Evolutionary conservation across 2,888 invertebrate species (phyloP).

Genomic region (Lacanobia oleracea): DNA sequence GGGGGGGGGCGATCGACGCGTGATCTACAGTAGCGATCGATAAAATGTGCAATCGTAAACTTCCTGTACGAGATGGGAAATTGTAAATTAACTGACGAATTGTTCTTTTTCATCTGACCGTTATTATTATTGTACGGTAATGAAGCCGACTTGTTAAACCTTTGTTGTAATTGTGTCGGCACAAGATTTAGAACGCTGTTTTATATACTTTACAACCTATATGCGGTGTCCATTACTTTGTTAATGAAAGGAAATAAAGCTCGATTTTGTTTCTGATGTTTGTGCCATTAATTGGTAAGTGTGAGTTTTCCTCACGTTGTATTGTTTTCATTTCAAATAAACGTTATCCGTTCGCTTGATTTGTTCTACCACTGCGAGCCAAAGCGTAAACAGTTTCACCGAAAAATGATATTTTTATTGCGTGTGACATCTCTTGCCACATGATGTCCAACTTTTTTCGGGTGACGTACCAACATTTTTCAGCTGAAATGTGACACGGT

Average conservation of each 20-base stretch:
- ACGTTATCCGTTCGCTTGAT: conserved; percentile 23
- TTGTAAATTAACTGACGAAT: conserved; percentile 87
- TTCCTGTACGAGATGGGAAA: conserved; percentile 87
- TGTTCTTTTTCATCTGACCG: conserved; percentile 88
- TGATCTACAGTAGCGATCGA: conserved; percentile 85
- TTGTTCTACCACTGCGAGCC: conserved; percentile 5
- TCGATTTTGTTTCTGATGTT: conserved; percentile 56
- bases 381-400: conserved; percentile 37
- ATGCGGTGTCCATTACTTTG: conserved; percentile 53
- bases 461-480: conserved; percentile 47
- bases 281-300: conserved; percentile 32
- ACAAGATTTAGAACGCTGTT: conserved; percentile 61
- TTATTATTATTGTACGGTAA: conserved; percentile 77
- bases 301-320: conserved; percentile 21
- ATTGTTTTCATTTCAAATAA: conserved; percentile 34
- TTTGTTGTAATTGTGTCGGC: conserved; percentile 60
- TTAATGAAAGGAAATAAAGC: conserved; percentile 47
- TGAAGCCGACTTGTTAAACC: conserved; percentile 71
- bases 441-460: conserved; percentile 59
- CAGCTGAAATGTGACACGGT: conserved; percentile 50
- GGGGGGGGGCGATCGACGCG: conserved; percentile 65
- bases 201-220: conserved; percentile 57
- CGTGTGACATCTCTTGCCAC: conserved; percentile 57
- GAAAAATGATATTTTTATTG: conserved; percentile 50
- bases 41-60: conserved; percentile 89